Base-by-base conservation (phyloP, 2,888 invertebrate species). In the Netelia inedita region DNA sequence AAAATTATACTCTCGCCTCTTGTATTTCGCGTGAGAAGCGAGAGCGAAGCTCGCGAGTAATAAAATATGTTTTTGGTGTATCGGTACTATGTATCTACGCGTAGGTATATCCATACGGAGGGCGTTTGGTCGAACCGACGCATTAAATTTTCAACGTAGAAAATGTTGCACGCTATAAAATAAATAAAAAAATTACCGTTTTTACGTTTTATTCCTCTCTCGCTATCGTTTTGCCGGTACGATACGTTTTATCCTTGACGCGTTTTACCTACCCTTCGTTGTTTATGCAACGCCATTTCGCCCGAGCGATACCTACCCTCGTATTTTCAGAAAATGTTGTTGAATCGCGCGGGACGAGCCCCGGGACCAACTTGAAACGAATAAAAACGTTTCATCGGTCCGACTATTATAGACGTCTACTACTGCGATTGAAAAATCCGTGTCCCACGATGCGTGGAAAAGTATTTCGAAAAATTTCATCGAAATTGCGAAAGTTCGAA, bases 401-500 rank as follows among this genome's bases (percentile, higher is more conserved):
- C 5, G 28, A 28, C 28, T 28, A 28, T 28, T 28, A 28, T 28
- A 63, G 55, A 63, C 16, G 16, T 43, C 5, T n/a, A 8, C 53
- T 3, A 71, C 21, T 53, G n/a, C 23, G 23, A 21, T 35, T 69
- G 50, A 35, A 14, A 28, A 69, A 1, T 53, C 23, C 23, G 28
- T 35, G 46, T 43, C n/a, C 11, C 14, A 55, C 71, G 43, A 61
- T 9, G 61, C 23, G 28, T 28, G 23, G 23, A 61, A 16, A 16
- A 57, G 16, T 57, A 16, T n/a, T 6, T 16, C 9, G 28, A 61
- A 61, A 28, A 28, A 61, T 61, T 88, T 89, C 89, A 91, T 91
- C 89, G 89, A 91, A 91, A 85, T 91, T 89, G 88, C 89, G 74
- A 90, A 91, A 91, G 90, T 91, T 89, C 87, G 16, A 19, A 8